Conservation (phyloP, 1,140 invertebrate species). For the Acyrthosiphon pisum region DNA sequence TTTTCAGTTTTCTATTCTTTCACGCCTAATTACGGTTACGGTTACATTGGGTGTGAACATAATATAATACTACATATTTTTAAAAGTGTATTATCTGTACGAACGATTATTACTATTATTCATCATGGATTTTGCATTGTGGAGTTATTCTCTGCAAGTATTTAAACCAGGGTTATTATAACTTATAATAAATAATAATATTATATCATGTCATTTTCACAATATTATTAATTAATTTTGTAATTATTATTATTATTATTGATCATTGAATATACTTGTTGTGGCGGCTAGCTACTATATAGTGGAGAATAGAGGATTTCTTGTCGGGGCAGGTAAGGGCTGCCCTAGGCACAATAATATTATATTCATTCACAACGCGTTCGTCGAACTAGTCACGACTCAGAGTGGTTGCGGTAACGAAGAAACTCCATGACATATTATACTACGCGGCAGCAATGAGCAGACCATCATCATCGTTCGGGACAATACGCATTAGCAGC, state of each 20-base stretch:
- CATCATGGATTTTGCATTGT: too few relatives aligned
- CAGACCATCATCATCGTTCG: not conserved
- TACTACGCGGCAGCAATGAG: too few relatives aligned
- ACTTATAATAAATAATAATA: not conserved
- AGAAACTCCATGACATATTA: not conserved
- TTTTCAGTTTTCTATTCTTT: too few relatives aligned
- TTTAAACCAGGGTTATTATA: too few relatives aligned
- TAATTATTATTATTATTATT: conserved; percentile 4
- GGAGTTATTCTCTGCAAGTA: too few relatives aligned
- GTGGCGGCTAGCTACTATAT: not conserved
- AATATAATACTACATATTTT: not conserved
- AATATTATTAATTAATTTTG: not conserved
- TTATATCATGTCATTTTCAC: not conserved
- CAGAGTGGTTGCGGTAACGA: not conserved
- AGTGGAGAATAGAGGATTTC: not conserved
- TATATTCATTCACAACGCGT: not conserved
- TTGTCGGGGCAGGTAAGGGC: not conserved
- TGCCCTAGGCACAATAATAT: not conserved
- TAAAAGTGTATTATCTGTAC: not conserved
- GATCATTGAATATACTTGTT: not conserved
- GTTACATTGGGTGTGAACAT: not conserved
- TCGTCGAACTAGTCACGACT: conserved; percentile 11
- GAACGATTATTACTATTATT: not conserved
- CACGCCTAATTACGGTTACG: too few relatives aligned
- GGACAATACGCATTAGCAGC: conserved; percentile 27